Conservation (phyloP, 2,113 vertebrate species). For the Cyprinodon brontotheroides region DNA sequence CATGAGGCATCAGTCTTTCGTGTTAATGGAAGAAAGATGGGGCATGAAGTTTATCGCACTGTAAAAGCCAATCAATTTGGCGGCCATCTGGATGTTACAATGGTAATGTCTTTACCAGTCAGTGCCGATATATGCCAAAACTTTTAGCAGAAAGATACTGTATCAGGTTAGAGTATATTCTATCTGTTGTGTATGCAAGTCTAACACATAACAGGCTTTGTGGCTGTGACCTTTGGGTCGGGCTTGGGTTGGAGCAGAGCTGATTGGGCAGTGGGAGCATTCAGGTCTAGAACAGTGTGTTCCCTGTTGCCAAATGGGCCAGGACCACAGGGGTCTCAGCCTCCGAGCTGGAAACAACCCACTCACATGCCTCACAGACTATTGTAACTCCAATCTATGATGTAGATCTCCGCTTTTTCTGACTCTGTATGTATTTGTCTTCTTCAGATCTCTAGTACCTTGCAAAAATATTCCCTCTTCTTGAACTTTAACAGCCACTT, state of each 20-base stretch:
- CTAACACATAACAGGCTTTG: conserved; percentile 7
- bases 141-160: not conserved
- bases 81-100: conserved; percentile 66
- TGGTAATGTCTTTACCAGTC: conserved; percentile 55
- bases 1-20: conserved; percentile 19
- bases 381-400: not conserved
- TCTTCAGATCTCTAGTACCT: not conserved
- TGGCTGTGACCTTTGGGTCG: conserved; percentile 22
- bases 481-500: not conserved
- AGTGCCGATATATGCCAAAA: conserved; percentile 32
- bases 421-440: not conserved
- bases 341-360: conserved; percentile 39
- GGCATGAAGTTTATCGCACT: conserved; percentile 17
- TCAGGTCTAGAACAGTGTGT: conserved; percentile 49
- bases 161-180: conserved; percentile 16
- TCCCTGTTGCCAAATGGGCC: conserved; percentile 40
- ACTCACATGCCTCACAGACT: conserved; percentile 20
- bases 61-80: conserved; percentile 56
- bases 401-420: not conserved
- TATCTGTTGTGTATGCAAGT: conserved; percentile 27
- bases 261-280: conserved; percentile 36
- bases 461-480: not conserved
- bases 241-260: conserved; percentile 23
- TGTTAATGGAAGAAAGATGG: conserved; percentile 7
- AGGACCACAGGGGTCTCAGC: conserved; percentile 40